phyloP scores from a whole-genome alignment of 2,113 vertebrate genomes.

The Silurus glanis region DNA sequence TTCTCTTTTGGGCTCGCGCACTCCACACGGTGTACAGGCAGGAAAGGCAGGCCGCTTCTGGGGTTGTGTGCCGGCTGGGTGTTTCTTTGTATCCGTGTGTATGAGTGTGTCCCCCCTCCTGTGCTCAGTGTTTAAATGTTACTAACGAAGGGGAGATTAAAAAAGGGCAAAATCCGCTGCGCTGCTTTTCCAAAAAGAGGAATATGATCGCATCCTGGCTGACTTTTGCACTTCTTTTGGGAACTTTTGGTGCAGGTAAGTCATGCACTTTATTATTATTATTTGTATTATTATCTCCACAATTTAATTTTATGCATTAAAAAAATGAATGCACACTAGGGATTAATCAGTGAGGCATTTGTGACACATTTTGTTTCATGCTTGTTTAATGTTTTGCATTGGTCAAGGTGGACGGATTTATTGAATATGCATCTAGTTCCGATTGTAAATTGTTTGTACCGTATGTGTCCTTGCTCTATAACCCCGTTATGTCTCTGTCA shows the following conservation, averaged over 20 bases:
- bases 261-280: neutral
- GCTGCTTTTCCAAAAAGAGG: slow-evolving; percentile 60
- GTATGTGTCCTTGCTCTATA: neutral
- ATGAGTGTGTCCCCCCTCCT: neutral
- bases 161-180: slow-evolving; percentile 56
- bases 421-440: neutral
- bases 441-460: neutral
- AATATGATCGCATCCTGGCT: slow-evolving; percentile 77
- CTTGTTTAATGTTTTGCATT: neutral
- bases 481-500: slow-evolving; percentile 11
- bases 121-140: slow-evolving; percentile 60
- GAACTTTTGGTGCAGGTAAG: slow-evolving; percentile 84
- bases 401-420: neutral
- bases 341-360: neutral
- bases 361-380: neutral
- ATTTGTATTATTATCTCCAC: neutral
- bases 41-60: neutral
- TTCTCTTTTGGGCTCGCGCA: neutral
- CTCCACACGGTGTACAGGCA: neutral
- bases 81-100: neutral
- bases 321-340: neutral
- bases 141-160: slow-evolving; percentile 51
- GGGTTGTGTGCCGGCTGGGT: neutral
- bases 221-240: slow-evolving; percentile 79
- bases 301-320: neutral